phyloP scores from a whole-genome alignment of 2,113 vertebrate genomes.

The Recurvirostra avosetta region DNA sequence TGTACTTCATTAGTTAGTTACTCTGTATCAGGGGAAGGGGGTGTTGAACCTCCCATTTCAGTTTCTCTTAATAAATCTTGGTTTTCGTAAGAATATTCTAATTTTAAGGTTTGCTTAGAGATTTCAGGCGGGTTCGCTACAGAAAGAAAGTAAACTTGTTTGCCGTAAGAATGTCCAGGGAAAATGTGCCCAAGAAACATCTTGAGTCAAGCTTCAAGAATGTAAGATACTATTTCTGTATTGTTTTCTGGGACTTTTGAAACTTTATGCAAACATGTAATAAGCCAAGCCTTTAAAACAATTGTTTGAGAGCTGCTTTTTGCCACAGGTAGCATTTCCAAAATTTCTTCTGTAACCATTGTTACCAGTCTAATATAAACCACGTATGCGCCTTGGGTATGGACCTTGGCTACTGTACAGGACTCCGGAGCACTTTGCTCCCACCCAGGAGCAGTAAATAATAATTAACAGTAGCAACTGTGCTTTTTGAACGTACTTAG shows the following conservation, averaged over 20 bases:
- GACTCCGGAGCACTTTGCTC: constrained; percentile 17
- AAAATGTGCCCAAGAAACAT: neutral
- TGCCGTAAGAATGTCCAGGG: neutral
- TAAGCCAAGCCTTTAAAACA: neutral
- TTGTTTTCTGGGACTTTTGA: neutral
- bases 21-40: neutral
- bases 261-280: neutral
- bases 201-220: neutral
- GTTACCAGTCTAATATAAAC: neutral
- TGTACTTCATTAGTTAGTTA: neutral
- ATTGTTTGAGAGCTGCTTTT: neutral
- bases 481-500: neutral
- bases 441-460: neutral
- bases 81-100: neutral
- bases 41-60: neutral
- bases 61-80: neutral
- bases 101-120: neutral
- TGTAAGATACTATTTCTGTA: neutral
- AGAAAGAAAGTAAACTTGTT: neutral
- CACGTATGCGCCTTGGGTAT: neutral
- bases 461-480: neutral
- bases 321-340: neutral
- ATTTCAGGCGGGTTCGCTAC: neutral
- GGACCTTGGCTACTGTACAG: neutral
- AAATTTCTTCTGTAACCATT: neutral